Percentiles rank a stretch among this genome's conserved stretches.
phyloP scores from a whole-genome alignment of 1,140 invertebrate species.

The Latrodectus geometricus region DNA sequence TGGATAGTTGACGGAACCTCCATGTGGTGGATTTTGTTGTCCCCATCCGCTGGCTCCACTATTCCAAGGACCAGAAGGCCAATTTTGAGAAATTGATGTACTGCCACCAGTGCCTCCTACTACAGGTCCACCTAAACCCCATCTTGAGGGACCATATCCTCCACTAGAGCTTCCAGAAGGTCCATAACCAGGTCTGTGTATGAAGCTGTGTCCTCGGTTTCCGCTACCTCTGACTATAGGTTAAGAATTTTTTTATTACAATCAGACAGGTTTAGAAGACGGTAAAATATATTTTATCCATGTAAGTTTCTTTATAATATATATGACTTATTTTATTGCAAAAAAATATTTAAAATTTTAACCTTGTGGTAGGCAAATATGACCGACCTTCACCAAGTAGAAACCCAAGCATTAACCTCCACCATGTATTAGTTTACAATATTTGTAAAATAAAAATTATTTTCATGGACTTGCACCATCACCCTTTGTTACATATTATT shows the following conservation, averaged over 20 bases:
- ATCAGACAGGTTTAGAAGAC: not conserved
- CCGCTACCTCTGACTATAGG: slow-evolving; percentile 48
- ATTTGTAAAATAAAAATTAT: not conserved
- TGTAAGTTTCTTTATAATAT: not conserved
- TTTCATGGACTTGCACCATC: slow-evolving; percentile 4
- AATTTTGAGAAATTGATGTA: slow-evolving; percentile 26
- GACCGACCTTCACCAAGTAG: slow-evolving; percentile 47
- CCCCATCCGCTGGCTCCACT: not conserved
- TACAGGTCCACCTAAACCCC: slow-evolving; percentile 49
- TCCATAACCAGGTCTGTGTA: slow-evolving; percentile 58
- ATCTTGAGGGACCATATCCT: slow-evolving; percentile 48
- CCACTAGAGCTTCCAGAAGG: not conserved
- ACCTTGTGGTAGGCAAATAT: not conserved
- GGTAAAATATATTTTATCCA: no score
- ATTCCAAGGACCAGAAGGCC: slow-evolving; percentile 47
- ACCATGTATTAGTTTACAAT: not conserved
- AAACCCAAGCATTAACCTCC: slow-evolving; percentile 32
- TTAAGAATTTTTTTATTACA: not conserved
- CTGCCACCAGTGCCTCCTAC: not conserved
- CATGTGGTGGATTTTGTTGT: not conserved
- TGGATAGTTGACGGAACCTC: slow-evolving; percentile 39
- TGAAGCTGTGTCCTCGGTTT: slow-evolving; percentile 58
- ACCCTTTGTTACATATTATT: not conserved
- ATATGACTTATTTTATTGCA: not conserved
- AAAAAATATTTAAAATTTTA: not conserved